Evolutionary conservation across 1,140 invertebrate species (phyloP).

Genomic region (Oreohelix idahoensis): DNA sequence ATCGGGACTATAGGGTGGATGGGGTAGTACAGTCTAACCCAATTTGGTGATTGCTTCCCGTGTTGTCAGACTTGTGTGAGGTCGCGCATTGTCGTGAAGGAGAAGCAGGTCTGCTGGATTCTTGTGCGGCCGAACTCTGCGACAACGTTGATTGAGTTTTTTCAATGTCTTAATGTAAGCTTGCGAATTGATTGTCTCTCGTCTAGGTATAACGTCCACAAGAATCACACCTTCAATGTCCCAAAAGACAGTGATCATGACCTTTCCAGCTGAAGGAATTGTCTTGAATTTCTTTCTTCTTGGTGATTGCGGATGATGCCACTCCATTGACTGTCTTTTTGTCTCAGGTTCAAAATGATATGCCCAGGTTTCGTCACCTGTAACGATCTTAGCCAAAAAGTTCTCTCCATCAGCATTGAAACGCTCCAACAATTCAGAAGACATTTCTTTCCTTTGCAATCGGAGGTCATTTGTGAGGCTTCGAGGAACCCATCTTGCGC

Average conservation of each 20-base stretch:
- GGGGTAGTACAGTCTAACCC: background rate
- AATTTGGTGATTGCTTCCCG: background rate
- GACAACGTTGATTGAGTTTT: constrained; percentile 2
- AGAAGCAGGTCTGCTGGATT: constrained; percentile 2
- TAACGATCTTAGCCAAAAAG: background rate
- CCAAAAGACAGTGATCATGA: constrained; percentile 15
- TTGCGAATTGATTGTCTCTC: background rate
- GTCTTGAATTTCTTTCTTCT: constrained; percentile 1
- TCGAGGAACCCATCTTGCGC: constrained; percentile 16
- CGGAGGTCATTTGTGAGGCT: background rate
- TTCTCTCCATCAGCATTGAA: constrained; percentile 9
- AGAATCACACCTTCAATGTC: constrained; percentile 6
- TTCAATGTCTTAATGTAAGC: constrained; percentile 17
- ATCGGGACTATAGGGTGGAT: background rate
- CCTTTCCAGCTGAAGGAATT: background rate
- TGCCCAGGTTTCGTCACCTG: constrained; percentile 8
- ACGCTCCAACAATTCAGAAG: constrained; percentile 9
- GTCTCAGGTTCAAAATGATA: constrained; percentile 6
- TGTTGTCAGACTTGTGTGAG: constrained; percentile 14
- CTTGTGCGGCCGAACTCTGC: constrained; percentile 7
- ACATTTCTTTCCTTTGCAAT: constrained; percentile 1
- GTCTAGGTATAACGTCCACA: background rate
- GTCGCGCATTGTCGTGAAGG: background rate
- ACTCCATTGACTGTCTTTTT: constrained; percentile 6
- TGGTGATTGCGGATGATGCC: constrained; percentile 14